phyloP scores from a whole-genome alignment of 2,797 vertebrate genomes.

The Pantherophis vulpinus region DNA sequence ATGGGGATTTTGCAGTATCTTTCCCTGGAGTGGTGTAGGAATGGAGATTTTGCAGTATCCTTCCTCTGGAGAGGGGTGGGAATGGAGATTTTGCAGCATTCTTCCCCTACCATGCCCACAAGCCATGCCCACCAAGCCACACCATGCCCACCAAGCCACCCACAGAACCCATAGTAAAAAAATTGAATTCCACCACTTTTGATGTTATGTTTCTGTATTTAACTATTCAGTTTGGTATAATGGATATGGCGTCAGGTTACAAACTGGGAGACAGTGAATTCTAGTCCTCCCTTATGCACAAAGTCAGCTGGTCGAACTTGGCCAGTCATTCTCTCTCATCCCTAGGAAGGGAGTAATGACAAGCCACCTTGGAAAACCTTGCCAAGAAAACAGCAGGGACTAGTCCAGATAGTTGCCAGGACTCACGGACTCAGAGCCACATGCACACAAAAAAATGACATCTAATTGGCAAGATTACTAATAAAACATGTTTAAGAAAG shows the following conservation, averaged over 20 bases:
- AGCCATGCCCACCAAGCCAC: too few species aligned
- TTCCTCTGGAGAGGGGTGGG: too few species aligned
- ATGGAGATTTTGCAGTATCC: too few species aligned
- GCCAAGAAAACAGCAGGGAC: neutral
- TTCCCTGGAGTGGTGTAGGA: too few species aligned
- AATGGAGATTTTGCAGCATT: too few species aligned
- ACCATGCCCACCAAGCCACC: too few species aligned
- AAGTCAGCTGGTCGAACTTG: neutral
- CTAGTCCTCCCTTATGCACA: neutral
- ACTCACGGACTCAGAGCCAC: neutral
- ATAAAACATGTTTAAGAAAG: neutral
- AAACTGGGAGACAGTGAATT: neutral
- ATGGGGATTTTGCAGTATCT: too few species aligned
- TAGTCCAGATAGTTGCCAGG: neutral
- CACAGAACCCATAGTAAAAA: too few species aligned
- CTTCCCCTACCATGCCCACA: too few species aligned
- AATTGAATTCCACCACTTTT: neutral
- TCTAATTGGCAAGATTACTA: neutral
- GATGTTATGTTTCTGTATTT: neutral
- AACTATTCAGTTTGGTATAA: neutral
- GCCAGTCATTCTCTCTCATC: neutral
- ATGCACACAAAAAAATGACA: neutral
- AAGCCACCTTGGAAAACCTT: neutral
- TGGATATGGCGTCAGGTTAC: neutral
- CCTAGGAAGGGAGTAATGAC: neutral